phyloP scores from a whole-genome alignment of 2,888 invertebrate genomes.

The Trimorus sp. region DNA sequence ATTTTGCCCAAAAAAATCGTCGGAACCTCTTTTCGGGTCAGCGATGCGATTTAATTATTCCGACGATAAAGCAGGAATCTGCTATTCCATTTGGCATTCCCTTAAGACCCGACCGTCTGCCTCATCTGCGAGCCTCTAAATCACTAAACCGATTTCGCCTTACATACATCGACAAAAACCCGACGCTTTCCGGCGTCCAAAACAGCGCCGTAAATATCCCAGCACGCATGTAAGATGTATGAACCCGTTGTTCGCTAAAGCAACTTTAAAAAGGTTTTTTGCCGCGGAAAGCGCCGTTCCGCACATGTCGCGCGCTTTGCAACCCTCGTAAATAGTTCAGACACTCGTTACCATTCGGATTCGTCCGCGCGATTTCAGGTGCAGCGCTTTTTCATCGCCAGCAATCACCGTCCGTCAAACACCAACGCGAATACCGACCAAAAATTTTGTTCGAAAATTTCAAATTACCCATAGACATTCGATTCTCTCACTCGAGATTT shows the following conservation, averaged over 20 bases:
- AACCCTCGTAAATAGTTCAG: neutral
- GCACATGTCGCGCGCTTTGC: neutral
- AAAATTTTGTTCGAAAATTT: no score
- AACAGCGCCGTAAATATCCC: slow-evolving; percentile 48
- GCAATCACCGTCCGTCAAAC: no score
- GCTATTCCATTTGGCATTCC: slow-evolving; percentile 18
- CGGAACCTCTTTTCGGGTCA: neutral
- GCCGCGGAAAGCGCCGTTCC: neutral
- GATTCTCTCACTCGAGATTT: neutral
- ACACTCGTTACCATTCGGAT: neutral
- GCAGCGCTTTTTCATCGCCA: no score
- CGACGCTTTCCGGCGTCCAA: slow-evolving; percentile 34
- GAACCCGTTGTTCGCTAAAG: slow-evolving; percentile 33
- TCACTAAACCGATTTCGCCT: slow-evolving; percentile 49
- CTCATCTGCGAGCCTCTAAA: slow-evolving; percentile 36
- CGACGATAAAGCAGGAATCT: slow-evolving; percentile 11
- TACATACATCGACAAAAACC: slow-evolving; percentile 26
- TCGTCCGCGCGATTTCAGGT: no score
- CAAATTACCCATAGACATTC: neutral
- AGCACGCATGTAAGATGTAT: slow-evolving; percentile 47
- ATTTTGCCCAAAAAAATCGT: no score
- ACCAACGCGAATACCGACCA: no score
- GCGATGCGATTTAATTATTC: neutral
- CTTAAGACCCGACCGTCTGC: neutral
- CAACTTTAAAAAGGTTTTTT: slow-evolving; percentile 42